Base-by-base conservation (phyloP, 2,113 vertebrate genomes). In the Rhinolophus sinicus region DNA sequence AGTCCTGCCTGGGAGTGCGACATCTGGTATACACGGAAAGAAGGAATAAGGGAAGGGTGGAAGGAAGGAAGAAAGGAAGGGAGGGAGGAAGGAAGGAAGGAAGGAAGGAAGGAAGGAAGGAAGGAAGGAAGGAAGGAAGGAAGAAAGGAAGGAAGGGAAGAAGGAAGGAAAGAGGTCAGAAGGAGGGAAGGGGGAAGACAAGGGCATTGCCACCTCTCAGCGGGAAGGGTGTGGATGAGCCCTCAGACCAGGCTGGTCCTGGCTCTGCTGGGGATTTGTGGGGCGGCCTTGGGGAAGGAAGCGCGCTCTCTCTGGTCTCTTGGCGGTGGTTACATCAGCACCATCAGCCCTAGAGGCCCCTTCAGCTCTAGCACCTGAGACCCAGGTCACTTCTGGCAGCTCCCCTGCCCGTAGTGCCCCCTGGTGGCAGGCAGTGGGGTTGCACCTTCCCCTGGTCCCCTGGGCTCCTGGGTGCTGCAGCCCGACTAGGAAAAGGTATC, bases 401-500 rank as follows among this genome's bases (percentile, higher is more conserved):
- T 24, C 10, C 47, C 14, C 40, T 22, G 3, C 8, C 24, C 7
- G 0, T 19, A 24, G 47, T 58, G 78, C 70, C 70, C 47, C 38
- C 69, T 87, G 62, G 92, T 70, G 47, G 60, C 72, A 4, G 13
- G 38, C 1, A 0, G 50, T 24, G 11, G 78, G 69, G 69, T 38
- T 0, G 3, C 0, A 0, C 52, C 60, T 67, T 47, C 24, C 47
- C 56, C 21, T 5, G 30, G 30, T 15, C n/a, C 13, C 22, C 56
- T 16, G 40, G 24, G 56, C 30, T 28, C n/a, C 69, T 12, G 13
- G 26, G 33, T 8, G 6, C 22, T 26, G 8, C 14, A 3, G 15
- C 11, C 58, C 30, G 33, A 38, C 33, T 21, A 35, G 38, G 33
- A 38, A 80, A 33, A 76, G 14, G 33, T 5, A 35, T 60, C 33